Base-by-base conservation (phyloP, 1,140 invertebrate species). In the Nasonia giraulti region DNA sequence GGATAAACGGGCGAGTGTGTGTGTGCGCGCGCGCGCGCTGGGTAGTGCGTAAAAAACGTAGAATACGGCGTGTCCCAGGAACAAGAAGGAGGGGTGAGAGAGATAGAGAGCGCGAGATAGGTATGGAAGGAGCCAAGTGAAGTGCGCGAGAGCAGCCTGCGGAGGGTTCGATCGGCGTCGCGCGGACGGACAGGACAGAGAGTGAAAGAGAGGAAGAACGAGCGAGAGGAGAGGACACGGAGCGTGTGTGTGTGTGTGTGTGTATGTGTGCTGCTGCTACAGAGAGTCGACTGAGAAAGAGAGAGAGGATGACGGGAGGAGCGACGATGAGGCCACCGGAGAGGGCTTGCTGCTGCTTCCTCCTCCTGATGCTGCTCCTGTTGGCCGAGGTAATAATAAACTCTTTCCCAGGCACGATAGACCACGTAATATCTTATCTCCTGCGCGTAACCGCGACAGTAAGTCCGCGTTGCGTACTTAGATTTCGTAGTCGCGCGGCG, bases 341-440 rank as follows among this genome's bases (percentile, higher is more conserved):
- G 37, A 75, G 74, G 69, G 33, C 74, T 11, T 37, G 74, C 37
- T 78, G n/a, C 50, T 78, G 74, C 40, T 66, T 83, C n/a, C 75
- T 77, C 17, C 50, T 83, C 33, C 33, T 71, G 17, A n/a, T 83
- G 27, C 68, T 84, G 31, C 82, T 84, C 17, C 23, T 73, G 10
- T 33, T 84, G 17, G 66, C 76, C 2, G 66, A 79, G 82, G 76
- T 84, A 76, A 71, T n/a, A n/a, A n/a, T n/a, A 71, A 33, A 71
- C 33, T 37, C 33, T 37, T 37, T 37, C 33, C 33, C 33, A 5
- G 33, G 33, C 33, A 6, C 33, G 33, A 37, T 37, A 37, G 5
- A 37, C 33, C 27, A 5, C 33, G 33, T 37, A 37, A 37, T 37
- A 44, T 44, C 40, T 44, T 44, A 44, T 44, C 14, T 55, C 62